These are phyloP conservation scores for Seriola rivoliana DNA, from an alignment of 2,113 vertebrate genomes.

Conservation along the genomic window DNA sequence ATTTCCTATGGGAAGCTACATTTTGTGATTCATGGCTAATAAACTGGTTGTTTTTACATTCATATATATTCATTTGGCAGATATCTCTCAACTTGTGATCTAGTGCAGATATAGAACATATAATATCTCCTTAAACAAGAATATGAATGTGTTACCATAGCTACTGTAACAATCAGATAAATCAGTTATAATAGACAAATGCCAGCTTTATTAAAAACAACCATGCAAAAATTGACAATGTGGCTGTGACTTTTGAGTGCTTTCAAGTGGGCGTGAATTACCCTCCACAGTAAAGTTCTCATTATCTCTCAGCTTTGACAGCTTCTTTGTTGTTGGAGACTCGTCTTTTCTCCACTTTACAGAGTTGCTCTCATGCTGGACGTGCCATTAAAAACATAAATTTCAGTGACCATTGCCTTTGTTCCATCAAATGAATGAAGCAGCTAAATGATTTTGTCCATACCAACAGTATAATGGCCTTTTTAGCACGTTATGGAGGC, in stretches of 20 bases:
- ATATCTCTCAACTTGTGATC: no score
- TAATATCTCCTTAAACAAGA: no score
- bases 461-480: background rate
- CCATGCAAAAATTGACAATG: background rate
- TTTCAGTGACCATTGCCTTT: conserved; percentile 1
- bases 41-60: no score
- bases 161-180: background rate
- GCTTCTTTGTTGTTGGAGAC: background rate
- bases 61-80: no score
- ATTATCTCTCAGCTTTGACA: background rate
- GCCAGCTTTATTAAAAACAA: no score
- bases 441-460: background rate
- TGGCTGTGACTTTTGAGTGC: background rate
- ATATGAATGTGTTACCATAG: no score
- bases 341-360: background rate
- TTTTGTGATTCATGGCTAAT: no score
- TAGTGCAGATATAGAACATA: no score
- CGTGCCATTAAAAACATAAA: background rate
- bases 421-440: background rate
- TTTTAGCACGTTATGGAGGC: background rate
- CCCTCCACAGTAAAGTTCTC: background rate
- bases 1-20: no score
- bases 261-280: background rate
- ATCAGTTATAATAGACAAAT: background rate
- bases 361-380: background rate